Evolutionary conservation across 1,140 invertebrate species (phyloP).

Genomic region (Archivesica marissinica): DNA sequence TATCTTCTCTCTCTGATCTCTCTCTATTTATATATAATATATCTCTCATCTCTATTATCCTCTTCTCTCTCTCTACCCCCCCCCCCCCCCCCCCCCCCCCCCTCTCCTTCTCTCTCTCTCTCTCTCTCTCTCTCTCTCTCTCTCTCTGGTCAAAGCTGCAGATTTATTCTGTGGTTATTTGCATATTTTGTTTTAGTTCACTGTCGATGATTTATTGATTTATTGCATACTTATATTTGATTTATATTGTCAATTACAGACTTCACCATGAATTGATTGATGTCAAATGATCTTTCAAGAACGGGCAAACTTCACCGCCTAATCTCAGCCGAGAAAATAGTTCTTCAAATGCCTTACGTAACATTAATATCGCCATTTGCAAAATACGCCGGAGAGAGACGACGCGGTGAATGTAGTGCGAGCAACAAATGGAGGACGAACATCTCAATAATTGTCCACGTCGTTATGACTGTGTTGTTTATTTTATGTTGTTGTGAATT

Average conservation of each 20-base stretch:
- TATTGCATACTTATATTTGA: neutral
- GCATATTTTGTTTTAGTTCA: neutral
- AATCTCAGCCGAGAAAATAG: neutral
- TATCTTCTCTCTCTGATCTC: no score
- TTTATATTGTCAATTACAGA: neutral
- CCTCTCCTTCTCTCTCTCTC: no score
- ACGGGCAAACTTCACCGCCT: neutral
- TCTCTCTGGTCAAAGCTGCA: no score
- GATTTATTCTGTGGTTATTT: neutral
- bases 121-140: neutral
- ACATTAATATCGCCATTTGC: neutral
- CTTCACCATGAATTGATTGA: neutral
- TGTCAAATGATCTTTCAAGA: neutral
- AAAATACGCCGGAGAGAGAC: neutral
- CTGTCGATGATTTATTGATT: neutral
- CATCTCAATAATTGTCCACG: conserved; percentile 16
- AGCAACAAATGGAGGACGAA: neutral
- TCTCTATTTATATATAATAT: no score
- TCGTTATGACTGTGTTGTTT: neutral
- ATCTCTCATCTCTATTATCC: no score
- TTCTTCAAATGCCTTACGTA: neutral
- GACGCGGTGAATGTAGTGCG: neutral
- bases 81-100: no score
- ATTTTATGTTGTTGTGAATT: conserved; percentile 16
- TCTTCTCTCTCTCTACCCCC: no score